A percentile compares a stretch with the other conserved stretches of the same genome.
Conservation (phyloP, 2,113 vertebrate species). For the Sapajus apella region DNA sequence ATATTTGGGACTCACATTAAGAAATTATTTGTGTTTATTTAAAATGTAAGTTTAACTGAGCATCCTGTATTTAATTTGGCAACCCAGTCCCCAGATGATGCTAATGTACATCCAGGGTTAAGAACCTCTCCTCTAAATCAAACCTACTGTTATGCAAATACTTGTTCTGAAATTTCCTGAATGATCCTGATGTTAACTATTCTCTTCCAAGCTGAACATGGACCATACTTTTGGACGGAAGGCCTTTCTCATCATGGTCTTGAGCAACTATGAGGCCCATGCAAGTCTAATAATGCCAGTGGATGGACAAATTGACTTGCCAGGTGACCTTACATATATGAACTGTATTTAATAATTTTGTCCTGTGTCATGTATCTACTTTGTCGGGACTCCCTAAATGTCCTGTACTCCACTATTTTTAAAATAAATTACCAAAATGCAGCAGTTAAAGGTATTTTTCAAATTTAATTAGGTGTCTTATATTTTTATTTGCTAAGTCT, state of each 20-base stretch:
- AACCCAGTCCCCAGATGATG: background rate
- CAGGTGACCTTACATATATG: background rate
- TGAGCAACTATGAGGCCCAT: background rate
- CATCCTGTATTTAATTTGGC: background rate
- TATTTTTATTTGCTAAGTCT: slow-evolving; percentile 47
- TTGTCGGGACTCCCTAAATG: background rate
- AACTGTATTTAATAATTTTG: background rate
- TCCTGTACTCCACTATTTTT: background rate
- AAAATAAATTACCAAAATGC: slow-evolving; percentile 21
- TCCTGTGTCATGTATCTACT: background rate
- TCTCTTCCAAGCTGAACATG: background rate
- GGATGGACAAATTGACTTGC: background rate
- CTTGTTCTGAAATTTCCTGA: background rate
- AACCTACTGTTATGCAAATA: background rate
- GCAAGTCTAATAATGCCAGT: background rate
- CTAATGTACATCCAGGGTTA: background rate
- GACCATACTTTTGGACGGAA: background rate
- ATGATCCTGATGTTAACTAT: background rate
- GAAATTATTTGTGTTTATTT: background rate
- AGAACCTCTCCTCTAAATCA: background rate
- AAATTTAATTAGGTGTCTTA: slow-evolving; percentile 38
- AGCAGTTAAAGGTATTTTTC: slow-evolving; percentile 25
- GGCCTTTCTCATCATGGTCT: background rate
- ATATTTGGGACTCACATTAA: background rate
- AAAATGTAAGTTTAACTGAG: background rate